Conservation (phyloP, 2,888 invertebrate species). For the Polyommatus icarus region DNA sequence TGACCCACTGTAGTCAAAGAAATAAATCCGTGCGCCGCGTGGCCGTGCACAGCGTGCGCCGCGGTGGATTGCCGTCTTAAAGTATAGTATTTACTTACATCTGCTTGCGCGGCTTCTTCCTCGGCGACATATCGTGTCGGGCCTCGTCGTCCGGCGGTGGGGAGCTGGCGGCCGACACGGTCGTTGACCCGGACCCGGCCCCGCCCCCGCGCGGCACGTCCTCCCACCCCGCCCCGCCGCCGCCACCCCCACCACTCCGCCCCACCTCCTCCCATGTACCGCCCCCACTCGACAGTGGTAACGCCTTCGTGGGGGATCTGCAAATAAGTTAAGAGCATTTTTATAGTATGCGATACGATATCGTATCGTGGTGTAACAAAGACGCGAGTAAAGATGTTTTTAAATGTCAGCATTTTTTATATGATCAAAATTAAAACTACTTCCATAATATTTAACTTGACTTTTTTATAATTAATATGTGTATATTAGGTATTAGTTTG, state of each 20-base stretch:
- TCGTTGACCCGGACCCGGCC: constrained; percentile 86
- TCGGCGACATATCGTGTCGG: constrained; percentile 78
- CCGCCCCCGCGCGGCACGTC: constrained; percentile 49
- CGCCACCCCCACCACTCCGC: constrained; percentile 55
- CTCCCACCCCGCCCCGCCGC: constrained; percentile 54
- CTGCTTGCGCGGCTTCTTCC: constrained; percentile 96
- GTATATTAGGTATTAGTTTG: no score
- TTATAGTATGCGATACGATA: no score
- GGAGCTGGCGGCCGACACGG: constrained; percentile 92
- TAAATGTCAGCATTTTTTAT: no score
- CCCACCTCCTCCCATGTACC: constrained; percentile 57
- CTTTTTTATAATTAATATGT: no score
- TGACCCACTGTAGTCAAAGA: no score
- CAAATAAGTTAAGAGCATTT: not conserved
- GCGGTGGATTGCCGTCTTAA: no score
- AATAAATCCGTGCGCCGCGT: no score
- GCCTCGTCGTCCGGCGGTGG: constrained; percentile 83
- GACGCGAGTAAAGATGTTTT: no score
- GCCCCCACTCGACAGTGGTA: constrained; percentile 26
- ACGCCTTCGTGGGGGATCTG: constrained; percentile 44
- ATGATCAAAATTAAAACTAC: no score
- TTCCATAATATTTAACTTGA: no score
- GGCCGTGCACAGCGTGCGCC: no score
- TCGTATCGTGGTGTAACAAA: no score
- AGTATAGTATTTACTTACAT: constrained; percentile 79